Conservation (phyloP, 2,113 vertebrate genomes). For the Odocoileus virginianus region DNA sequence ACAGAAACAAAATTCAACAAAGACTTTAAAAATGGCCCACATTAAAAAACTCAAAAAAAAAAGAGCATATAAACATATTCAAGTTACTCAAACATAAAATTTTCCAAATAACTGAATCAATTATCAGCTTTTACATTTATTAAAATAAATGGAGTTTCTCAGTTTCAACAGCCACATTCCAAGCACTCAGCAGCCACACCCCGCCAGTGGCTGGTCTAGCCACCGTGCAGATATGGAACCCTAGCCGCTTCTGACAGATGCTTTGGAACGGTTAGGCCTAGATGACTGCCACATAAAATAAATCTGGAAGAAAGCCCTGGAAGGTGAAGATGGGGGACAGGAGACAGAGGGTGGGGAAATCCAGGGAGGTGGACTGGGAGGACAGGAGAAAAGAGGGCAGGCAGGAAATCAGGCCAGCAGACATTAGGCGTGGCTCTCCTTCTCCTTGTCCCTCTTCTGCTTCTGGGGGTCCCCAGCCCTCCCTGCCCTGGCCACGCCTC, state of each 20-base stretch:
- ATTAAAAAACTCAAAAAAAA: background rate
- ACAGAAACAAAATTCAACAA: background rate
- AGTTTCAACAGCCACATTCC: background rate
- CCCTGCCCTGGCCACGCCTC: background rate
- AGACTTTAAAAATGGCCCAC: background rate
- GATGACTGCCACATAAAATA: background rate
- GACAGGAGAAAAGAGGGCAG: background rate
- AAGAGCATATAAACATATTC: background rate
- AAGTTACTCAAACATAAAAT: background rate
- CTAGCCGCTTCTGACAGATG: background rate
- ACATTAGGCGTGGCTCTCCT: background rate
- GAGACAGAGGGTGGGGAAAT: background rate
- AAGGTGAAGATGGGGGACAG: no score
- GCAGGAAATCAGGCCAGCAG: background rate
- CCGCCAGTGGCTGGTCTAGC: background rate
- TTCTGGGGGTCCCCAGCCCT: no score
- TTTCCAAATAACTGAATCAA: slow-evolving; percentile 20
- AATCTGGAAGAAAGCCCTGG: background rate
- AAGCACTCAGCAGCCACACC: background rate
- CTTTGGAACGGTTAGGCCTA: background rate
- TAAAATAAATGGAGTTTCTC: background rate
- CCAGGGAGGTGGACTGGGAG: background rate
- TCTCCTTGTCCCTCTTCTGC: background rate
- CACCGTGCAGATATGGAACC: accelerated
- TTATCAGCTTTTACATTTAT: background rate